Evolutionary conservation across 2,888 invertebrate species (phyloP).

Genomic region (Xylota sylvarum): DNA sequence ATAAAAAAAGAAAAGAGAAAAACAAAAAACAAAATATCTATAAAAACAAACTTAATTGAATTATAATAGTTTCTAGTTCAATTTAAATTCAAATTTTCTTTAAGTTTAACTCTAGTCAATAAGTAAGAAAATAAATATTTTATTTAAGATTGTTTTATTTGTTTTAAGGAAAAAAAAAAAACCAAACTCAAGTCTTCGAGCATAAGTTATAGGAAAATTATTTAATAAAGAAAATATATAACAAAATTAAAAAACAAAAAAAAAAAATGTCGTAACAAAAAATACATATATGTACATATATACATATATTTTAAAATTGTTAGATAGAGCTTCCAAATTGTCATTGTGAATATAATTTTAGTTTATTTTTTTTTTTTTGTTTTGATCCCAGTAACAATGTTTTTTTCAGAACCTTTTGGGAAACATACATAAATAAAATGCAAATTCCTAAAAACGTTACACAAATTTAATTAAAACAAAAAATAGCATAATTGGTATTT

Average conservation of each 20-base stretch:
- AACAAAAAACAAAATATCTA: background rate
- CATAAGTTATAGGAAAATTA: slow-evolving; percentile 65
- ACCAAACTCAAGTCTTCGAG: slow-evolving; percentile 73
- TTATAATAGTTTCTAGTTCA: slow-evolving; percentile 36
- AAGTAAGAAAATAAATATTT: slow-evolving; percentile 51
- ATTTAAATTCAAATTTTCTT: slow-evolving; percentile 39
- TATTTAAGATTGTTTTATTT: slow-evolving; percentile 60
- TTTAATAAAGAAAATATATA: slow-evolving; percentile 18
- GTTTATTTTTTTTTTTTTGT: background rate
- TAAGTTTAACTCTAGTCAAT: slow-evolving; percentile 73
- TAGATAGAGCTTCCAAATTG: slow-evolving; percentile 75
- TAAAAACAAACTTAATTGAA: slow-evolving; percentile 8
- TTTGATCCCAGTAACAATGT: background rate
- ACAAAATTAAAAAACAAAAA: slow-evolving; percentile 22
- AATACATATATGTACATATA: slow-evolving; percentile 30
- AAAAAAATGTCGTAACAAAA: slow-evolving; percentile 47
- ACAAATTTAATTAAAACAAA: slow-evolving; percentile 18
- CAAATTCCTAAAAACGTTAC: slow-evolving; percentile 30
- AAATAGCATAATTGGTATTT: slow-evolving; percentile 72
- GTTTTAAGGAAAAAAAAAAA: slow-evolving; percentile 35
- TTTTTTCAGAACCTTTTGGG: background rate
- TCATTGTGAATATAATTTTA: slow-evolving; percentile 26
- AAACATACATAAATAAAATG: slow-evolving; percentile 7
- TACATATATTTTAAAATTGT: slow-evolving; percentile 54
- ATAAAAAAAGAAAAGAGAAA: too few relatives aligned